Evolutionary conservation across 2,797 vertebrate genomes (phyloP).

Genomic region (Chelonia mydas): DNA sequence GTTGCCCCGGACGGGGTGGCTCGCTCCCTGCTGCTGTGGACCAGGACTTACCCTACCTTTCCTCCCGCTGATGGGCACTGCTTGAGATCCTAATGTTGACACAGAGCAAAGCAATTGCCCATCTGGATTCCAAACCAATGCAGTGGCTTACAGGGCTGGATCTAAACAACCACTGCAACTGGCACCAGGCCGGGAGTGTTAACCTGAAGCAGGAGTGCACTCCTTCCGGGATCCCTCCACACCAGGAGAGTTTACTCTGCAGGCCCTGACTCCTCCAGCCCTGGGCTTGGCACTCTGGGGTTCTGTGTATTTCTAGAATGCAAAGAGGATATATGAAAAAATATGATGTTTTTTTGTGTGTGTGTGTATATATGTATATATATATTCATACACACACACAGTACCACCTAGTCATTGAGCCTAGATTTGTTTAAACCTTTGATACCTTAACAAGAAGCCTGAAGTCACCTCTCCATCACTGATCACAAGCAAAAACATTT

Average conservation of each 20-base stretch:
- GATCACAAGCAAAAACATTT: background rate
- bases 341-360: too few relatives aligned
- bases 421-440: background rate
- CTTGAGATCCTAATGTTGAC: background rate
- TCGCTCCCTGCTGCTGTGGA: too few relatives aligned
- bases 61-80: rapidly evolving
- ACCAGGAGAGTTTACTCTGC: background rate
- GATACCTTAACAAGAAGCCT: background rate
- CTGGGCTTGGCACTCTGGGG: too few relatives aligned
- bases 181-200: background rate
- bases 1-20: too few relatives aligned
- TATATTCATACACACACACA: background rate
- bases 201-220: background rate
- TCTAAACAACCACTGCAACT: background rate
- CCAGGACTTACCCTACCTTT: too few relatives aligned
- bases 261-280: background rate
- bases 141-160: too few relatives aligned
- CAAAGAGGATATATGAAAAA: background rate
- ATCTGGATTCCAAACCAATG: background rate
- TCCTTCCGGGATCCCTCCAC: background rate
- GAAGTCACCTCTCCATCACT: background rate
- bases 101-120: background rate
- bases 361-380: too few relatives aligned
- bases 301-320: background rate
- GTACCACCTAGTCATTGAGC: background rate